A percentile compares a stretch with the other conserved stretches of the same genome.
Evolutionary conservation across 2,888 invertebrate genomes (phyloP).

Genomic region (Lasioglossum pauxillum): DNA sequence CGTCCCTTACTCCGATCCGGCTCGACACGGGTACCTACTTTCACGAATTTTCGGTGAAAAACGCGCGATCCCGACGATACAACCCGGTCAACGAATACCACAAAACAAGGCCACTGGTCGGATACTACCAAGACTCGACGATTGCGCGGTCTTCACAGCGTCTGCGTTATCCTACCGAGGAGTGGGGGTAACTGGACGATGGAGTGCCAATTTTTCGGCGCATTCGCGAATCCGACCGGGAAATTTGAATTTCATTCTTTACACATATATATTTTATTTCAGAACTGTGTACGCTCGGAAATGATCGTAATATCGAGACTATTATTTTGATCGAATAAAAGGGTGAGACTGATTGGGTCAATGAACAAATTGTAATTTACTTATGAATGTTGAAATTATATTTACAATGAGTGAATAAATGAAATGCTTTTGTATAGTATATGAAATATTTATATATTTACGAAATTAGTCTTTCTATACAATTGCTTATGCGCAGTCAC

Average conservation of each 20-base stretch:
- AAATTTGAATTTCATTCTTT: slow-evolving; percentile 39
- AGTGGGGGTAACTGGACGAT: slow-evolving; percentile 36
- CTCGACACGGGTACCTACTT: slow-evolving; percentile 1
- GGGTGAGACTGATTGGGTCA: neutral
- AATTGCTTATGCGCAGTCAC: slow-evolving; percentile 80
- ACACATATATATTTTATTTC: neutral
- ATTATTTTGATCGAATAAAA: neutral
- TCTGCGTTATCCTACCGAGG: slow-evolving; percentile 63
- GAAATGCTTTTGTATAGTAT: slow-evolving; percentile 72
- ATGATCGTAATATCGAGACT: neutral
- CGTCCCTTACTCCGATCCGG: neutral
- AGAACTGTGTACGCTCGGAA: neutral
- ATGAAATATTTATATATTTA: slow-evolving; percentile 84
- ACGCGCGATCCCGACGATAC: slow-evolving; percentile 44
- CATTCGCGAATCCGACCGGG: slow-evolving; percentile 44
- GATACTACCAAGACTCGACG: slow-evolving; percentile 57
- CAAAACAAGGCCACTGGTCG: slow-evolving; percentile 62
- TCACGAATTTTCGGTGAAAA: slow-evolving; percentile 35
- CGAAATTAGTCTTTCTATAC: slow-evolving; percentile 84
- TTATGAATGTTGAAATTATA: slow-evolving; percentile 25
- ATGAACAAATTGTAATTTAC: slow-evolving; percentile 37
- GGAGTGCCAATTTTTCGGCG: slow-evolving; percentile 53
- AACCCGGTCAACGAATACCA: slow-evolving; percentile 61
- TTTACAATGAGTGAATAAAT: slow-evolving; percentile 46
- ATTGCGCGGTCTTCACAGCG: slow-evolving; percentile 70